These are phyloP conservation scores for Tragelaphus strepsiceros DNA, from an alignment of 2,113 vertebrate species.

Conservation along the genomic window DNA sequence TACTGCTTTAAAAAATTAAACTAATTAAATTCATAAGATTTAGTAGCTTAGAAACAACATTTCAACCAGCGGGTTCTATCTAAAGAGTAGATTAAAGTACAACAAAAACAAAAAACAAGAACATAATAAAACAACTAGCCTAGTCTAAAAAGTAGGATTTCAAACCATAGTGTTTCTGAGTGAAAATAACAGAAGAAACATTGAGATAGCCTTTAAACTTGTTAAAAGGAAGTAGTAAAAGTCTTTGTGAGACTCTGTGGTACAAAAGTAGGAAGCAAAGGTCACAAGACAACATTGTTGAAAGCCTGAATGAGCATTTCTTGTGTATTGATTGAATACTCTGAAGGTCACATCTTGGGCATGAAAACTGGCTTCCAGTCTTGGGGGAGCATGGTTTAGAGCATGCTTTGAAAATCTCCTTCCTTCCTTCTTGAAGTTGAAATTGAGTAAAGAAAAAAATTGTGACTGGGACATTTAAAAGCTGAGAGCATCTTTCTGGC, in stretches of 20 bases:
- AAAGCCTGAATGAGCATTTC: background rate
- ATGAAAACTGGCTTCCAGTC: background rate
- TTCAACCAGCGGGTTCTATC: background rate
- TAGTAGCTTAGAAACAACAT: background rate
- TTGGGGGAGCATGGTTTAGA: background rate
- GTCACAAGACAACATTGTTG: background rate
- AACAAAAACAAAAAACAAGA: background rate
- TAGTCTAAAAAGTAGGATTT: background rate
- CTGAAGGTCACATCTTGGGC: background rate
- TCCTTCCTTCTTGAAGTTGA: background rate
- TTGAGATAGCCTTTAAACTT: background rate
- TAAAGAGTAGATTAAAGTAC: background rate
- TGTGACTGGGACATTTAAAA: background rate
- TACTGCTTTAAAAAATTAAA: slow-evolving; percentile 83
- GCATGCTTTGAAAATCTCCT: background rate
- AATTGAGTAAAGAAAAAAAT: slow-evolving; percentile 15
- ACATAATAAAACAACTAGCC: background rate
- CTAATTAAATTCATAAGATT: slow-evolving; percentile 18
- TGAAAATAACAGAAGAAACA: background rate
- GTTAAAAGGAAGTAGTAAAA: background rate
- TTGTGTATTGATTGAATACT: background rate
- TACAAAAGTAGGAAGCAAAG: rapidly evolving
- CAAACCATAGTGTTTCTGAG: background rate
- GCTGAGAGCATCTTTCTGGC: slow-evolving; percentile 12
- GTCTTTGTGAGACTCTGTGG: background rate